Base-by-base conservation (phyloP, 2,797 vertebrate genomes). In the Eidolon dupreanum region DNA sequence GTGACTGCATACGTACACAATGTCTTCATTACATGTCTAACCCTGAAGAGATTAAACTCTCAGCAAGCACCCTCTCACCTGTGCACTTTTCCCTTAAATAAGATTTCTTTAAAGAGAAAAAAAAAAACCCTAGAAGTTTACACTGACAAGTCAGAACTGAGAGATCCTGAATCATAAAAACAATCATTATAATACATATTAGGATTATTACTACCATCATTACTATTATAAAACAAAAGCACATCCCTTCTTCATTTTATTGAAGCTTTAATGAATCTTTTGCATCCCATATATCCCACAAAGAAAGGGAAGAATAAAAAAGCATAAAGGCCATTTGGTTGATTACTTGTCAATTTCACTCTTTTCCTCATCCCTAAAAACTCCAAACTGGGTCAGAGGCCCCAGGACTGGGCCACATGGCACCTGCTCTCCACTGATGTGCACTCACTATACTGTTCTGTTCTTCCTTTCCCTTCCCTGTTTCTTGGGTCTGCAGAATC, bases 21-120 rank as follows among this genome's bases (percentile, higher is more conserved):
- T 6, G 71, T 51, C 24, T 19, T 65, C 13, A 15, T 75, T 81
- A 5, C 24, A 46, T 61, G 46, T 92, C 59, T 63, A 89, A 93
- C 81, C 65, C 86, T 53, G 26, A 65, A 46, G 0, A 19, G 36
- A 84, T 92, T 90, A 84, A 88, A 75, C 53, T 24, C 49, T 33
- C 70, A 94, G 31, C 43, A 51, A 94, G 31, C 43, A 51, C 38
- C 66, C 31, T 75, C 36, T 91, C 93, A 89, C 59, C 77, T 55
- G 53, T 43, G 20, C 10, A 22, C 1, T 5, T 65, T 93, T 66
- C 53, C 74, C 59, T 95, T 63, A 46, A 79, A 79, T 5, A n/a
- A 49, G 33, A 65, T 17, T 59, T 70, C 3, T 86, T 43, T 57
- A 10, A 24, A 71, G 41, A 57, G 41, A 57, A 51, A n/a, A 41